These are phyloP conservation scores for Sebastes glaucus DNA, from an alignment of 2,797 vertebrate genomes.

Conservation along the genomic window DNA sequence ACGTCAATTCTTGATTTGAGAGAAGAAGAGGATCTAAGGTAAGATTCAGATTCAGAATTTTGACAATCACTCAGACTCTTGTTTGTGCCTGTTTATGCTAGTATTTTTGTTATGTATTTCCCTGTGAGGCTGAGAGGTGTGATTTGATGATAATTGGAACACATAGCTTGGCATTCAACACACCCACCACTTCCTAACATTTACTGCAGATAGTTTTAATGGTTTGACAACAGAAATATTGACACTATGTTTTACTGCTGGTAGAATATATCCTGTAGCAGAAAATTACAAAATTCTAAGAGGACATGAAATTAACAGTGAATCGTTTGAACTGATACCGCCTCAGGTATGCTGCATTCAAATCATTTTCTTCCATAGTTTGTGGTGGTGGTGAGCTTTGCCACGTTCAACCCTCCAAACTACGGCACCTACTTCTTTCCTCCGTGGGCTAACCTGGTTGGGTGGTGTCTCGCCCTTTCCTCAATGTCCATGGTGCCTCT, in stretches of 20 bases:
- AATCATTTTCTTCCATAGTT: constrained; percentile 74
- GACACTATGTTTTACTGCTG: neutral
- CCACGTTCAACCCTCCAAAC: constrained; percentile 87
- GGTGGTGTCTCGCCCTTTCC: constrained; percentile 90
- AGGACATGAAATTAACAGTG: neutral
- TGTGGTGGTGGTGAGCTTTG: constrained; percentile 91
- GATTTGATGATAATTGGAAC: neutral
- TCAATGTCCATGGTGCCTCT: constrained; percentile 92
- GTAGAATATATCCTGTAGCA: neutral
- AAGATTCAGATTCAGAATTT: neutral
- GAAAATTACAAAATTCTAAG: neutral
- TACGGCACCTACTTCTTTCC: constrained; percentile 89
- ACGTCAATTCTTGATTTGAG: neutral
- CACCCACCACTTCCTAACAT: neutral
- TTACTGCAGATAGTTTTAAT: neutral
- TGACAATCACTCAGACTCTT: neutral
- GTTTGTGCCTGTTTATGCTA: neutral
- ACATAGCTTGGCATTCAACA: neutral
- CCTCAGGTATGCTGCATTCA: neutral
- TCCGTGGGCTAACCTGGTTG: constrained; percentile 88
- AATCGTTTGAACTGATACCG: neutral
- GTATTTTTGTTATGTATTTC: neutral
- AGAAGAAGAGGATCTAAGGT: neutral
- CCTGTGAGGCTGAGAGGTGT: neutral
- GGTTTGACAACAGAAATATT: neutral